phyloP scores from a whole-genome alignment of 2,797 vertebrate genomes.

The Danio albolineatus region DNA sequence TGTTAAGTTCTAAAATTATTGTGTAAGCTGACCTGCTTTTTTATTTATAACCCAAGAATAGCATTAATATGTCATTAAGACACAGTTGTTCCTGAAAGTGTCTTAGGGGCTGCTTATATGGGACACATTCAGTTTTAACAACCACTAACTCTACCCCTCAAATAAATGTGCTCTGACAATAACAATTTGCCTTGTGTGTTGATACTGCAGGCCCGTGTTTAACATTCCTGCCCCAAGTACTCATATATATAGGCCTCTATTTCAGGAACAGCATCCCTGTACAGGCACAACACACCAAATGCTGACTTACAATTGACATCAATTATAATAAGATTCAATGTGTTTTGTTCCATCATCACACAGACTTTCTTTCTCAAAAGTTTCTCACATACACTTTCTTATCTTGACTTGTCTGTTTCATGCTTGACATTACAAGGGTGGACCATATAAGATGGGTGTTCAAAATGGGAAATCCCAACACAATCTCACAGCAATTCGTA shows the following conservation, averaged over 20 bases:
- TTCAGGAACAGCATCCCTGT: conserved; percentile 22
- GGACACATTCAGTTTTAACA: not conserved
- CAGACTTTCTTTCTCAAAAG: not conserved
- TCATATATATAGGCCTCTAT: conserved; percentile 18
- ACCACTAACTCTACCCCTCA: not conserved
- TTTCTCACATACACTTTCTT: too few relatives aligned
- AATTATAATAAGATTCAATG: conserved; percentile 7
- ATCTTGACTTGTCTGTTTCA: too few relatives aligned
- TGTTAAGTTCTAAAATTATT: conserved; percentile 15
- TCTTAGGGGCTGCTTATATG: not conserved
- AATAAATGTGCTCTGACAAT: conserved; percentile 36
- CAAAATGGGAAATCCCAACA: too few relatives aligned
- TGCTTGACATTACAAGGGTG: too few relatives aligned
- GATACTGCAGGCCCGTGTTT: conserved; percentile 45
- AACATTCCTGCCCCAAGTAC: conserved; percentile 39
- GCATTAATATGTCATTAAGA: not conserved
- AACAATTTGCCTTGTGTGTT: conserved; percentile 32
- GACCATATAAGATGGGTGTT: too few relatives aligned
- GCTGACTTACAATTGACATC: not conserved
- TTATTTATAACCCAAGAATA: conserved; percentile 15
- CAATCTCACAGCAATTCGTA: too few relatives aligned
- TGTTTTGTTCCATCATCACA: not conserved
- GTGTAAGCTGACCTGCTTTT: conserved; percentile 7
- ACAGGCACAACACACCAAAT: conserved; percentile 20
- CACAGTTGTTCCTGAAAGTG: conserved; percentile 9